These are phyloP conservation scores for Betta splendens DNA, from an alignment of 2,797 vertebrate genomes.

Conservation along the genomic window DNA sequence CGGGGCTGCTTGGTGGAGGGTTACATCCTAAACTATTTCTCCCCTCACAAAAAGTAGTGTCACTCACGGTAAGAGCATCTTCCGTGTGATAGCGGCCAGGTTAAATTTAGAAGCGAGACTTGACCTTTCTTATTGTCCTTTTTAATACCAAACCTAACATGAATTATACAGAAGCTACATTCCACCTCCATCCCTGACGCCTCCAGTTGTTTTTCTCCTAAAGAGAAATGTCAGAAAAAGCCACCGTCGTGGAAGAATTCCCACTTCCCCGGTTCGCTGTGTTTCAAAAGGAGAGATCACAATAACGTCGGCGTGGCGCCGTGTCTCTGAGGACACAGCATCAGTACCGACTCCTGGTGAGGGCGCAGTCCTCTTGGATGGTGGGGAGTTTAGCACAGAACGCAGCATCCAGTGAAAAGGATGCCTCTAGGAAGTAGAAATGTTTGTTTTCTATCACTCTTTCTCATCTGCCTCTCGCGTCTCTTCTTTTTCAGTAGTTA, in stretches of 20 bases:
- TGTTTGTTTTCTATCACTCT: constrained; percentile 28
- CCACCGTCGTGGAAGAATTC: constrained; percentile 8
- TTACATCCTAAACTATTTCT: constrained; percentile 26
- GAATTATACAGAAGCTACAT: constrained; percentile 10
- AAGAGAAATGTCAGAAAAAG: constrained; percentile 28
- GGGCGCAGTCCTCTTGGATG: constrained; percentile 5
- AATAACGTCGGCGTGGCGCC: constrained; percentile 21
- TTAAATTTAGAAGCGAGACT: constrained; percentile 1
- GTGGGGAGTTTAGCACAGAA: constrained; percentile 30
- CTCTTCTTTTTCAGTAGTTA: constrained; percentile 12
- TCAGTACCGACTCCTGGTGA: constrained; percentile 22
- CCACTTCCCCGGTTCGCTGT: constrained; percentile 14
- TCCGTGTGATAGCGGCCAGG: background rate
- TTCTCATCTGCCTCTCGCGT: constrained; percentile 11
- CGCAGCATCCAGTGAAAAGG: constrained; percentile 15
- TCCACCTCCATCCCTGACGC: background rate
- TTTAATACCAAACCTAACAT: constrained; percentile 13
- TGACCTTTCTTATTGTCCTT: constrained; percentile 14
- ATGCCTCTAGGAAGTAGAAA: constrained; percentile 35
- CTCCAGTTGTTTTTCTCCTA: constrained; percentile 25
- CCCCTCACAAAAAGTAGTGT: background rate
- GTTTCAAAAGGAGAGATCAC: constrained; percentile 29
- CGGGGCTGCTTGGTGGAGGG: constrained; percentile 38
- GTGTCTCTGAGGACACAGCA: constrained; percentile 24
- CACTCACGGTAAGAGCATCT: constrained; percentile 2